These are phyloP conservation scores for Tenualosa ilisha DNA, from an alignment of 2,797 vertebrate species.

Conservation along the genomic window DNA sequence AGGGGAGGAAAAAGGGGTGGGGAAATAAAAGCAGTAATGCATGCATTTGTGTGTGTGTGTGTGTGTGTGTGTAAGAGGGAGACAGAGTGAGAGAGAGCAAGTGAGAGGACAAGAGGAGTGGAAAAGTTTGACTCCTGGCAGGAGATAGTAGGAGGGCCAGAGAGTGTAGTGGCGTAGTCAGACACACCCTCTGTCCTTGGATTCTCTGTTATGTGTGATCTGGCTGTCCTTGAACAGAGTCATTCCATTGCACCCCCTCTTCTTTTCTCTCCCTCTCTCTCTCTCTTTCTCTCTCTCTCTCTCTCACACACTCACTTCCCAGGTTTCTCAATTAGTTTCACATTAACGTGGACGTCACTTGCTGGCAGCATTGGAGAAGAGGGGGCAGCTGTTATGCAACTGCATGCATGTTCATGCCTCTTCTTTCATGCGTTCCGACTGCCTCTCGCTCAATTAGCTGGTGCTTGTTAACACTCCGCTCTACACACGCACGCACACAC, in stretches of 20 bases:
- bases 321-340: background rate
- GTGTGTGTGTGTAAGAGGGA: background rate
- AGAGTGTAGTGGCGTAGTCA: slow-evolving; percentile 39
- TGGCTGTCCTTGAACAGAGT: slow-evolving; percentile 64
- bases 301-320: background rate
- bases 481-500: background rate
- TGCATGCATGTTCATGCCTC: background rate
- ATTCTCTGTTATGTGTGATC: slow-evolving; percentile 44
- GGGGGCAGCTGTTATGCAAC: background rate
- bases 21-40: background rate
- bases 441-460: background rate
- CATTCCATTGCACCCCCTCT: slow-evolving; percentile 38
- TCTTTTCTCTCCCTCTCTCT: background rate
- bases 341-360: background rate
- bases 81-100: background rate
- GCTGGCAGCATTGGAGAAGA: background rate
- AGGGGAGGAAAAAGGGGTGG: slow-evolving; percentile 25
- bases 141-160: slow-evolving; percentile 44
- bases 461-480: background rate
- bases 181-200: slow-evolving; percentile 37
- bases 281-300: background rate
- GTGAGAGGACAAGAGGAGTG: slow-evolving; percentile 27
- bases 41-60: background rate
- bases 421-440: background rate
- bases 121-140: slow-evolving; percentile 36